Percentiles rank a stretch among this genome's conserved stretches.
phyloP scores from a whole-genome alignment of 2,113 vertebrate species.

The Proterorhinus semilunaris region DNA sequence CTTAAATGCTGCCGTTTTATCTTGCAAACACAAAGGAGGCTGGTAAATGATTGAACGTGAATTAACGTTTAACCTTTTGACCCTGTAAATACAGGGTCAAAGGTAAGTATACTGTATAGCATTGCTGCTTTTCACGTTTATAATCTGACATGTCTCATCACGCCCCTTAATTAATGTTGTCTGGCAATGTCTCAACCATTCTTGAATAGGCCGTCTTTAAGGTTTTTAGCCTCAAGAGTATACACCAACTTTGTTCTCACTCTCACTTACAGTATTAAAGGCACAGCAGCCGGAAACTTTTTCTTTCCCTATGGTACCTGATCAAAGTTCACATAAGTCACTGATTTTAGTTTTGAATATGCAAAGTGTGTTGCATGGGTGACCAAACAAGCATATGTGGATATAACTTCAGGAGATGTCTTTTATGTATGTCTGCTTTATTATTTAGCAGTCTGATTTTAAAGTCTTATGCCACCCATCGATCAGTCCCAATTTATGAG shows the following conservation, averaged over 20 bases:
- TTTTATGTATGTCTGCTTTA: too few relatives aligned
- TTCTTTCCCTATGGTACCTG: background rate
- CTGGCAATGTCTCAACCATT: conserved; percentile 10
- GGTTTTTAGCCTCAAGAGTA: too few relatives aligned
- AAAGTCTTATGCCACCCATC: too few relatives aligned
- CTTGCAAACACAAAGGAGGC: background rate
- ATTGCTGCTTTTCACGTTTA: background rate
- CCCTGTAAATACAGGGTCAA: background rate
- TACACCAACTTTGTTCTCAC: too few relatives aligned
- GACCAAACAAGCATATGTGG: too few relatives aligned
- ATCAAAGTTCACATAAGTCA: background rate
- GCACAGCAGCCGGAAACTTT: background rate
- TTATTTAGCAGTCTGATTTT: too few relatives aligned
- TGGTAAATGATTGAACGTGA: background rate
- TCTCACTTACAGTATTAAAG: background rate
- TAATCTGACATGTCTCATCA: conserved; percentile 14
- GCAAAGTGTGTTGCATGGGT: background rate
- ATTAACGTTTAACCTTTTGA: conserved; percentile 1
- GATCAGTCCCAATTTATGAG: too few relatives aligned
- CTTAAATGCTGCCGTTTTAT: background rate
- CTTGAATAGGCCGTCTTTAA: background rate
- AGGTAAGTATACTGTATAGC: background rate
- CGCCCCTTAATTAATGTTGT: conserved; percentile 12
- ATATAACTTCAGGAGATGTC: too few relatives aligned
- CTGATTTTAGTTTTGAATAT: conserved; percentile 1